Evolutionary conservation across 2,888 invertebrate genomes (phyloP).

Genomic region (Oscheius myriophilus): DNA sequence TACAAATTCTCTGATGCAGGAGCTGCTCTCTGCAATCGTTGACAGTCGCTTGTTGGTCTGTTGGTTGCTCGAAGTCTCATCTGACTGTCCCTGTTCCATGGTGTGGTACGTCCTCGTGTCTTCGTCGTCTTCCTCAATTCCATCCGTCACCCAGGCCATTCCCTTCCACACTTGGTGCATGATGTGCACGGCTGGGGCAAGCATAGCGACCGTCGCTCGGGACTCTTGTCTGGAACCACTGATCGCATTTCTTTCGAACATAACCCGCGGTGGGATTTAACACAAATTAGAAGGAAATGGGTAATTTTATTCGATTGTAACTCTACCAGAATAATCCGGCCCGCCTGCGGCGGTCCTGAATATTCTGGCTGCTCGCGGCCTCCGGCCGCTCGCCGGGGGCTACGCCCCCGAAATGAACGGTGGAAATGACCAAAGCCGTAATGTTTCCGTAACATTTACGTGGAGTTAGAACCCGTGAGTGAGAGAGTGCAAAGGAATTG

Average conservation of each 20-base stretch:
- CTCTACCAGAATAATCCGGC: too few species aligned
- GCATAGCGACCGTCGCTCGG: conserved; percentile 68
- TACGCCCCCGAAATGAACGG: too few species aligned
- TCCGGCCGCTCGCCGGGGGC: too few species aligned
- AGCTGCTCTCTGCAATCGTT: conserved; percentile 66
- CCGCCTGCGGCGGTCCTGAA: too few species aligned
- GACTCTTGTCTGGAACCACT: conserved; percentile 56
- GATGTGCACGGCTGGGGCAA: conserved; percentile 69
- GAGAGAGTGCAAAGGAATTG: too few species aligned
- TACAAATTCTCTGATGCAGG: conserved; percentile 57
- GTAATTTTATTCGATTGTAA: too few species aligned
- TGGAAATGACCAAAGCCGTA: too few species aligned
- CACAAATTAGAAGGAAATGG: too few species aligned
- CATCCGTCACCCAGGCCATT: conserved; percentile 70
- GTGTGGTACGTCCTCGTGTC: conserved; percentile 58
- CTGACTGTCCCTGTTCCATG: conserved; percentile 60
- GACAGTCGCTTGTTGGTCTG: conserved; percentile 57
- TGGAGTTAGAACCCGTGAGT: too few species aligned
- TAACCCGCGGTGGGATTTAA: too few species aligned
- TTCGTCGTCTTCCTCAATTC: conserved; percentile 69
- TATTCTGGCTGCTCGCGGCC: too few species aligned
- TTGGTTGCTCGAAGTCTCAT: conserved; percentile 48
- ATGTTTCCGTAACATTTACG: too few species aligned
- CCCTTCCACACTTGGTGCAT: conserved; percentile 70
- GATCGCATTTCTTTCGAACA: background rate